These are phyloP conservation scores for Lumbricus terrestris DNA, from an alignment of 2,888 invertebrate genomes.

Conservation along the genomic window DNA sequence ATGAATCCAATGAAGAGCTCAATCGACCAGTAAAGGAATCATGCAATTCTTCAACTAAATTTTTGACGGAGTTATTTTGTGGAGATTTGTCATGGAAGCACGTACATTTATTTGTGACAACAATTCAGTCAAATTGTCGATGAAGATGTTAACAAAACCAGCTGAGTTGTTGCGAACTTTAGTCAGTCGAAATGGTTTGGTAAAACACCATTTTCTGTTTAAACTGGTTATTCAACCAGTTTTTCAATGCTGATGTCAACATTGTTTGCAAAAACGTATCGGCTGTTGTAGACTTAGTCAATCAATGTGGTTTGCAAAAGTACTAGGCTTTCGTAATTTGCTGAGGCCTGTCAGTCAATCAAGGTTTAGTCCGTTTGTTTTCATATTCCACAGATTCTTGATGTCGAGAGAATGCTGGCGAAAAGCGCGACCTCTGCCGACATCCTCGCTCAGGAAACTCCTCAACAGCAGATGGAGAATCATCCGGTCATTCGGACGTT, in stretches of 20 bases:
- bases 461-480: slow-evolving; percentile 72
- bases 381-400: slow-evolving; percentile 73
- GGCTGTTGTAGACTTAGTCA: not conserved
- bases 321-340: no score
- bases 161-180: no score
- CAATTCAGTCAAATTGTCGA: no score
- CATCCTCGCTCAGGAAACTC: slow-evolving; percentile 57
- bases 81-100: no score
- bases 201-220: no score
- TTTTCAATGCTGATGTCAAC: not conserved
- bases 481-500: slow-evolving; percentile 97
- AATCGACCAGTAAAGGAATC: not conserved
- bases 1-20: not conserved
- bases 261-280: no score
- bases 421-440: slow-evolving; percentile 77
- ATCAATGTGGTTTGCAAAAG: not conserved
- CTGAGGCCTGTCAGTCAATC: no score
- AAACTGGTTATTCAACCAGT: no score
- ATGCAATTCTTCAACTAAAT: not conserved
- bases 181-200: no score
- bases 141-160: no score
- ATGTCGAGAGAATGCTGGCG: slow-evolving; percentile 97
- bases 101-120: no score
- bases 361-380: not conserved
- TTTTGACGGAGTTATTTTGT: no score